Base-by-base conservation (phyloP, 1,140 invertebrate species). In the Trichonephila clavata region DNA sequence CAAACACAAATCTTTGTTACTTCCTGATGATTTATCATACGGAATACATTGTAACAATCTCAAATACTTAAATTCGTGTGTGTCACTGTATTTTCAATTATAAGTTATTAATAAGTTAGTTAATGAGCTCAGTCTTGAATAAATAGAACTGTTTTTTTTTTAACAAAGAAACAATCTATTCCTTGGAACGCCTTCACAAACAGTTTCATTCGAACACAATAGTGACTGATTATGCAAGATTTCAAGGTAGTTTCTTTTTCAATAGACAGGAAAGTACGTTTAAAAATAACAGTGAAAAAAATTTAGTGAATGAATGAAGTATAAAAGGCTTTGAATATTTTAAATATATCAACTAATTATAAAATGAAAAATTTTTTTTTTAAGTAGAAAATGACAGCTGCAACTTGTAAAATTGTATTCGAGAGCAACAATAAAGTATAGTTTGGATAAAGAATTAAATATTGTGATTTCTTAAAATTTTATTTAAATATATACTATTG, bases 201-300 rank as follows among this genome's bases (percentile, higher is more conserved):
- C n/a, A n/a, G 7, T 27, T 21, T 0, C 24, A 68, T 68, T 68
- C 65, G 2, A 68, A 68, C 21, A 2, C 21, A 24, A 65, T 24
- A n/a, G 63, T 13, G 24, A 24, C 63, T 68, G 65, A 68, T n/a
- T 13, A n/a, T 68, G 65, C n/a, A 24, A 24, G n/a, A 68, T 68
- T 68, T 68, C 65, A 68, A 68, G 65, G 65, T 50, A 50, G 50
- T 68, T 68, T 68, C 65, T 24, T 24, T 68, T 68, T 68, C 65
- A 68, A 68, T 27, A 20, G 65, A 68, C n/a, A 13, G 24, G 13
- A 68, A 24, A 24, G 27, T 24, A 24, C n/a, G 65, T 68, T 13
- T 2, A 24, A 68, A 68, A 68, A 68, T 68, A 4, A 68, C 4
- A 68, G 27, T 13, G 24, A 68, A n/a, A 21, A 10, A 27, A 68